phyloP scores from a whole-genome alignment of 1,140 invertebrate species.

The Trissolcus basalis region DNA sequence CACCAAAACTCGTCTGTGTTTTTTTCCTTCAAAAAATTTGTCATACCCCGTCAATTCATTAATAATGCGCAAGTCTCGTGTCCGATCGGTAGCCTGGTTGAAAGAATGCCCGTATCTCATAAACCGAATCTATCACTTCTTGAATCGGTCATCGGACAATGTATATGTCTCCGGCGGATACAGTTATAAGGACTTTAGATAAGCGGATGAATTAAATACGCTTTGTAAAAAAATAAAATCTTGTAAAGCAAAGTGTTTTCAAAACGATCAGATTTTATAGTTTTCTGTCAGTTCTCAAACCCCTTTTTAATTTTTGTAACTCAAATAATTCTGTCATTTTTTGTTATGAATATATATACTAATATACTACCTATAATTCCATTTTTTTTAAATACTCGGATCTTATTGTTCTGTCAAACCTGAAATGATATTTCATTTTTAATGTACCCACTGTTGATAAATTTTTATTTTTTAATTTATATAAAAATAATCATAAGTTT shows the following conservation, averaged over 20 bases:
- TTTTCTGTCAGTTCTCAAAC: no score
- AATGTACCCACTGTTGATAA: no score
- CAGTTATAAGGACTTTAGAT: conserved; percentile 35
- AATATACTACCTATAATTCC: no score
- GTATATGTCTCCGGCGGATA: conserved; percentile 27
- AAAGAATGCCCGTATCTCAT: conserved; percentile 45
- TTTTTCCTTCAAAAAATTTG: conserved; percentile 39
- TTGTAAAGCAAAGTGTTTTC: conserved; percentile 23
- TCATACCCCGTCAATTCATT: conserved; percentile 57
- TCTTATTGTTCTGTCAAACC: no score
- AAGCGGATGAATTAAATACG: conserved; percentile 42
- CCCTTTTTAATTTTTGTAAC: no score
- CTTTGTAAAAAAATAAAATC: conserved; percentile 26
- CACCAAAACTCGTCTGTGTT: conserved; percentile 11
- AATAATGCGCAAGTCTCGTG: conserved; percentile 48
- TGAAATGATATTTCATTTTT: no score
- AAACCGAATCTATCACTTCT: conserved; percentile 45
- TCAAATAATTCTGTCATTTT: no score
- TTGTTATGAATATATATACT: no score
- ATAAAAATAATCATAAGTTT: no score
- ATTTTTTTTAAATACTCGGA: no score
- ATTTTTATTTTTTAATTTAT: no score
- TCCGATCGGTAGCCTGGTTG: conserved; percentile 47
- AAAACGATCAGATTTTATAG: conserved; percentile 34
- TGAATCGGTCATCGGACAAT: conserved; percentile 23